Conservation (phyloP, 2,113 vertebrate genomes). For the Naja naja region DNA sequence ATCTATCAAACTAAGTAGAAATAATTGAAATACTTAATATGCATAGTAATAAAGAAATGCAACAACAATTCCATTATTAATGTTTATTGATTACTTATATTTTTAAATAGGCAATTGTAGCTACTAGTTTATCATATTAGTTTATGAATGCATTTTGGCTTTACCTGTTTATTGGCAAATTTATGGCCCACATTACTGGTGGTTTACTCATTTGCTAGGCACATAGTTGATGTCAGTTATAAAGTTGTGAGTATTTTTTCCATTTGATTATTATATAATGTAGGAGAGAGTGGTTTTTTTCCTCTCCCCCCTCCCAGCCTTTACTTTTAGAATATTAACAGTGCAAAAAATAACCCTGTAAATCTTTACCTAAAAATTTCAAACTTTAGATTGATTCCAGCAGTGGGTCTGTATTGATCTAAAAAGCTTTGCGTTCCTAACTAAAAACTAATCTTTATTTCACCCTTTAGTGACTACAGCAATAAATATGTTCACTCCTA, state of each 20-base stretch:
- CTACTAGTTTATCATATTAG: constrained; percentile 67
- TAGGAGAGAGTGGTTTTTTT: constrained; percentile 56
- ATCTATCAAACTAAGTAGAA: constrained; percentile 79
- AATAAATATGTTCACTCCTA: constrained; percentile 76
- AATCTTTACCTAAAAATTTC: constrained; percentile 85
- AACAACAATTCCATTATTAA: constrained; percentile 75
- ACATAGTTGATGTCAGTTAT: constrained; percentile 67
- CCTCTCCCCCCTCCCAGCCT: constrained; percentile 24
- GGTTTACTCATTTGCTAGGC: constrained; percentile 65
- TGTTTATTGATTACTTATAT: constrained; percentile 79
- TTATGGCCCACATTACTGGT: constrained; percentile 65
- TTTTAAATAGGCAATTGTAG: constrained; percentile 70
- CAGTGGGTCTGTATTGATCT: constrained; percentile 77
- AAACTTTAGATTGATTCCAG: constrained; percentile 84
- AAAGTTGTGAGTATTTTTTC: constrained; percentile 67
- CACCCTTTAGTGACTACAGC: constrained; percentile 80
- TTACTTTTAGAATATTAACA: constrained; percentile 72
- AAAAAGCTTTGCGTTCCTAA: constrained; percentile 80
- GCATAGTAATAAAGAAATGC: constrained; percentile 73
- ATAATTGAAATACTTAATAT: constrained; percentile 81
- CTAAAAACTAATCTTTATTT: constrained; percentile 86
- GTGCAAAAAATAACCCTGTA: constrained; percentile 74
- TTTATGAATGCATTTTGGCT: constrained; percentile 68
- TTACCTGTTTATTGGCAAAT: constrained; percentile 77
- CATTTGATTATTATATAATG: constrained; percentile 74